These are phyloP conservation scores for Andrena dorsata DNA, from an alignment of 2,888 invertebrate genomes.

Conservation along the genomic window DNA sequence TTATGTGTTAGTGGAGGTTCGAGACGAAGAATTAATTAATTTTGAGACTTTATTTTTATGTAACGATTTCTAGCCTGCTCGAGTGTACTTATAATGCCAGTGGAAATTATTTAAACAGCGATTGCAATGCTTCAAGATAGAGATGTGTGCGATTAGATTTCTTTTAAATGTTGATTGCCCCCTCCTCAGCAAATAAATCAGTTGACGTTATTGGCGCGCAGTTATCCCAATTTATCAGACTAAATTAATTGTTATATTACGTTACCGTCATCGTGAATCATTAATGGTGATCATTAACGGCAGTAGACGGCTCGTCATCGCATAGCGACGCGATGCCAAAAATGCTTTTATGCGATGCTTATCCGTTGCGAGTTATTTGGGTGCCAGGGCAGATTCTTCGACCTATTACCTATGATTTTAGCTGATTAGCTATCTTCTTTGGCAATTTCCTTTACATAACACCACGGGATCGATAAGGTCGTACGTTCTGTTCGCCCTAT, in stretches of 20 bases:
- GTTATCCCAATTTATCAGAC: background rate
- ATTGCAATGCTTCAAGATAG: too few species aligned
- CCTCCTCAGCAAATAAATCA: background rate
- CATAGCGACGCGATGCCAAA: constrained; percentile 56
- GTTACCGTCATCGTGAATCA: constrained; percentile 33
- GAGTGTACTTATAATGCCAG: too few species aligned
- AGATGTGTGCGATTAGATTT: too few species aligned
- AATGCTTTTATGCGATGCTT: constrained; percentile 57
- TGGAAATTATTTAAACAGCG: too few species aligned
- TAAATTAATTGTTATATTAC: constrained; percentile 41
- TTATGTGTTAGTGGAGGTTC: too few species aligned
- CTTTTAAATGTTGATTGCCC: too few species aligned
- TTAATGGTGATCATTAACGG: constrained; percentile 43
- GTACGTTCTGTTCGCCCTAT: too few species aligned
- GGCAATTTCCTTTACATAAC: too few species aligned
- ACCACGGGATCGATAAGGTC: too few species aligned
- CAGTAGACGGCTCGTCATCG: constrained; percentile 14
- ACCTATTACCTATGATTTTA: background rate
- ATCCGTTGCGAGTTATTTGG: constrained; percentile 19
- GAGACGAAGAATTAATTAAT: too few species aligned
- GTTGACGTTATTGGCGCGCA: background rate
- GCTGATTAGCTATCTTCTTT: background rate
- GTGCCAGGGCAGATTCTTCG: constrained; percentile 17
- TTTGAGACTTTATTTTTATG: too few species aligned
- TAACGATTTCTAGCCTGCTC: too few species aligned